Percentiles rank a stretch among this genome's conserved stretches.
These are phyloP conservation scores for Petrocephalus sullivani DNA, from an alignment of 2,797 vertebrate species.

Conservation along the genomic window DNA sequence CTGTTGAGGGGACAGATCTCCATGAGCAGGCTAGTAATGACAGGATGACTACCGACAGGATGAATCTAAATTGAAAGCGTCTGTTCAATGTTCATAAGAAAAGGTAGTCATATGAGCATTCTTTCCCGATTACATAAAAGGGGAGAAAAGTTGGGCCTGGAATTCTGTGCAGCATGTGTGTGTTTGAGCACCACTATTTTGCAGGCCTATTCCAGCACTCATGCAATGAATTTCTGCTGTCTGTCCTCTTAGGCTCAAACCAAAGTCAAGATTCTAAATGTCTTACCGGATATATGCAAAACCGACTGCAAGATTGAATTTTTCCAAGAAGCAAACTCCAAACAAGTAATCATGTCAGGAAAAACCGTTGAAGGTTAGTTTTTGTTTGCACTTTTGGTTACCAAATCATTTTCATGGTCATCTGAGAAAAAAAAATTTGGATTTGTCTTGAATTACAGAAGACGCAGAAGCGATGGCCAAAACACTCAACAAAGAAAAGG, in stretches of 20 bases:
- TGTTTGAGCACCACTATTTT: background rate
- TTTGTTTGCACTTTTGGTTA: background rate
- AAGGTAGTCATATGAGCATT: background rate
- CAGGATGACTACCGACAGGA: too few species aligned
- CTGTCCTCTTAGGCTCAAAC: constrained; percentile 47
- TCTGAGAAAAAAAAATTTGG: background rate
- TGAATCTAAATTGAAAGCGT: too few species aligned
- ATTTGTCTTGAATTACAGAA: constrained; percentile 43
- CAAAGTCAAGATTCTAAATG: constrained; percentile 50
- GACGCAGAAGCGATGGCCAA: constrained; percentile 56
- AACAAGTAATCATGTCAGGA: constrained; percentile 58
- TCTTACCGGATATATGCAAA: constrained; percentile 50
- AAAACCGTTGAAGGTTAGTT: constrained; percentile 62
- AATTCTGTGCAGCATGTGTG: background rate
- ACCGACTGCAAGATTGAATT: constrained; percentile 62
- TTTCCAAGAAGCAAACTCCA: constrained; percentile 56
- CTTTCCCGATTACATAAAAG: background rate
- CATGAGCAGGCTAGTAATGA: too few species aligned
- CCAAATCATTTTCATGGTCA: background rate
- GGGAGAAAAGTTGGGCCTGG: background rate
- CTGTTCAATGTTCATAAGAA: background rate
- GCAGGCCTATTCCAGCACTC: background rate
- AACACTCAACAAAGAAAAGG: constrained; percentile 68
- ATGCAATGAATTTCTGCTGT: background rate
- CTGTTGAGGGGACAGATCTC: too few species aligned